Evolutionary conservation across 64 coral and sea anemone genomes (phyloP).

Genomic region (Hydrozoanthus tunicans): DNA sequence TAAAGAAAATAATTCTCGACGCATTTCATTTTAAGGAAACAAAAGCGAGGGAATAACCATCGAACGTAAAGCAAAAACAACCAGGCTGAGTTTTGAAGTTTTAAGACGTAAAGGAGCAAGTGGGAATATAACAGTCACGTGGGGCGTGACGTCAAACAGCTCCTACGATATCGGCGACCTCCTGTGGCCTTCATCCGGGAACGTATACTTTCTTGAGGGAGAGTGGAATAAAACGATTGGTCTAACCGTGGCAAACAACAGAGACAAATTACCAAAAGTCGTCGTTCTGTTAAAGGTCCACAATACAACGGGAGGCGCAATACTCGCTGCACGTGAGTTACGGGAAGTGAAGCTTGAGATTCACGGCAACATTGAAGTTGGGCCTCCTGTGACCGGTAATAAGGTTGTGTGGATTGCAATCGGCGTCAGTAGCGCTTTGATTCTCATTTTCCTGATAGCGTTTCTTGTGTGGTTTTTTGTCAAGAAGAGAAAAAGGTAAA

Average conservation of each 20-base stretch:
- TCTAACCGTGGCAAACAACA: conserved; percentile 20
- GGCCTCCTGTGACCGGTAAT: background rate
- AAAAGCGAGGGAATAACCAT: background rate
- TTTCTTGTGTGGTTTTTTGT: conserved; percentile 26
- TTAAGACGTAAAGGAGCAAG: conserved; percentile 27
- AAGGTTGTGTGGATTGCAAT: conserved; percentile 12
- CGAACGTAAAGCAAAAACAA: conserved; percentile 19
- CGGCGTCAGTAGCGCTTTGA: background rate
- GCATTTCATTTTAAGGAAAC: background rate
- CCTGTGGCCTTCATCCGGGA: conserved; percentile 29
- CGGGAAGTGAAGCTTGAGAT: conserved; percentile 12
- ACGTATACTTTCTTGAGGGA: conserved; percentile 2
- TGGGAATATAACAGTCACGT: conserved; percentile 2
- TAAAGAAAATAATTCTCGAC: background rate
- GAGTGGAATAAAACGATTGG: conserved; percentile 15
- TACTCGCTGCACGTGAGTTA: conserved; percentile 29
- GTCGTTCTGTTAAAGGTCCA: conserved; percentile 5
- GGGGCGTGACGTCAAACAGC: background rate
- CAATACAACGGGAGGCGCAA: conserved; percentile 31
- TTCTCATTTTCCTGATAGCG: background rate
- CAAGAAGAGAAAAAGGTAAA: conserved; percentile 27
- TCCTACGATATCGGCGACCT: conserved; percentile 29
- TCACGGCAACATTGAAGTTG: background rate
- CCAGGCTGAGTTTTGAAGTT: background rate
- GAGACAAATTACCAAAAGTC: conserved; percentile 16